A percentile compares a stretch with the other conserved stretches of the same genome.
Conservation (phyloP, 2,797 vertebrate species). For the Forpus xanthops region DNA sequence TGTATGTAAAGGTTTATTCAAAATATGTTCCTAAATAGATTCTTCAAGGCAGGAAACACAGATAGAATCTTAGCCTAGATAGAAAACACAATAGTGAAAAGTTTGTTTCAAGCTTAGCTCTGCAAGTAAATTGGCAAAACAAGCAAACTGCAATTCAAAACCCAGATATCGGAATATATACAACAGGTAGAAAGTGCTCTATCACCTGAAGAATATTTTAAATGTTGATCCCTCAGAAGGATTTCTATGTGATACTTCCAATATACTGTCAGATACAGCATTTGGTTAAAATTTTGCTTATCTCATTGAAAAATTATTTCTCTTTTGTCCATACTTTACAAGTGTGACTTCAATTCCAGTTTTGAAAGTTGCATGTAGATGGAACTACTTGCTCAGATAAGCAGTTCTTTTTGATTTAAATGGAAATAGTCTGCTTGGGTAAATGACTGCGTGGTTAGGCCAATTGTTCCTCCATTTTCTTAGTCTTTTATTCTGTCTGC, state of each 20-base stretch:
- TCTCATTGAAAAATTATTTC: constrained; percentile 7
- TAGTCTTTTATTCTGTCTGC: neutral
- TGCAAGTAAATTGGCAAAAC: neutral
- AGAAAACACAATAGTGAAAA: neutral
- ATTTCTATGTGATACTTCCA: neutral
- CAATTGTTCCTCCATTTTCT: constrained; percentile 29
- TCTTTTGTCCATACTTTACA: neutral
- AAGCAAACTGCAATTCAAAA: neutral
- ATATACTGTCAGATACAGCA: neutral
- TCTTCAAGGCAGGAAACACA: neutral
- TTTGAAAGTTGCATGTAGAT: neutral
- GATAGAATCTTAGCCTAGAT: neutral
- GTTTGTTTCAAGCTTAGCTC: neutral
- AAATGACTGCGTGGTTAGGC: constrained; percentile 14
- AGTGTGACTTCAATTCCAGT: neutral
- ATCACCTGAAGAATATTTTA: neutral
- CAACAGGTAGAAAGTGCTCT: neutral
- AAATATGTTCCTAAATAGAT: neutral
- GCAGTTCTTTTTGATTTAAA: constrained; percentile 40
- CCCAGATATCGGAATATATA: neutral
- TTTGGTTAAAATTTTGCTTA: constrained; percentile 13
- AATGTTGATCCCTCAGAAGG: neutral
- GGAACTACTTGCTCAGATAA: constrained; percentile 28
- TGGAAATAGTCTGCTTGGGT: constrained; percentile 35
- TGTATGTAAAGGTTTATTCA: neutral